These are phyloP conservation scores for Scytalopus superciliaris DNA, from an alignment of 2,113 vertebrate species.

Conservation along the genomic window DNA sequence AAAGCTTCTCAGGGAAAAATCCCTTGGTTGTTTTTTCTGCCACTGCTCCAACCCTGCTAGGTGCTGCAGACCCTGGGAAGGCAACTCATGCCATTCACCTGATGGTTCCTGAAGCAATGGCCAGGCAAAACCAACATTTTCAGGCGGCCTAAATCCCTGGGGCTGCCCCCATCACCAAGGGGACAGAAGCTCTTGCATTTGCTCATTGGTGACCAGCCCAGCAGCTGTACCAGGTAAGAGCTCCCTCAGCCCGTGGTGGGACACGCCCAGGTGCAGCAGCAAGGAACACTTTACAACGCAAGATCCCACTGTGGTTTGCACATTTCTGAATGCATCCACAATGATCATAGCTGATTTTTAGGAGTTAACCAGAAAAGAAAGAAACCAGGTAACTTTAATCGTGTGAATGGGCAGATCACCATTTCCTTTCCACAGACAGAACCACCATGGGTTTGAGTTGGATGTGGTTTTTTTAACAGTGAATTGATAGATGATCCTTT, in stretches of 20 bases:
- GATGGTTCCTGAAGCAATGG: not conserved
- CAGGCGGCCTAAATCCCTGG: not conserved
- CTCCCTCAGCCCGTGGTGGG: not conserved
- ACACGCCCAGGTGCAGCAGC: fast-evolving
- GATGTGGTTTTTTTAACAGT: not conserved
- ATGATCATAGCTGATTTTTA: not conserved
- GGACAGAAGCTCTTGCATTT: not conserved
- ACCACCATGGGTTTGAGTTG: not conserved
- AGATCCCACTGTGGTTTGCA: not conserved
- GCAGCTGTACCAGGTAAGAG: not conserved
- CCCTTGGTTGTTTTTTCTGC: not conserved
- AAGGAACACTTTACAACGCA: not conserved
- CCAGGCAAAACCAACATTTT: not conserved
- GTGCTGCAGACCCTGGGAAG: not conserved
- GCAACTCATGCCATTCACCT: not conserved
- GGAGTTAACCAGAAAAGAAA: not conserved
- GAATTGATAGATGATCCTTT: constrained; percentile 2
- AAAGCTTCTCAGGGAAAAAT: not conserved
- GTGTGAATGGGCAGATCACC: not conserved
- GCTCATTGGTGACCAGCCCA: not conserved
- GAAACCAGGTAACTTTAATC: not conserved
- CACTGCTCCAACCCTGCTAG: fast-evolving
- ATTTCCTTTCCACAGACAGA: not conserved
- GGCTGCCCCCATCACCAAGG: fast-evolving
- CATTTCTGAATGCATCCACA: not conserved